These are phyloP conservation scores for Apotomis betuletana DNA, from an alignment of 2,888 invertebrate species.

Conservation along the genomic window DNA sequence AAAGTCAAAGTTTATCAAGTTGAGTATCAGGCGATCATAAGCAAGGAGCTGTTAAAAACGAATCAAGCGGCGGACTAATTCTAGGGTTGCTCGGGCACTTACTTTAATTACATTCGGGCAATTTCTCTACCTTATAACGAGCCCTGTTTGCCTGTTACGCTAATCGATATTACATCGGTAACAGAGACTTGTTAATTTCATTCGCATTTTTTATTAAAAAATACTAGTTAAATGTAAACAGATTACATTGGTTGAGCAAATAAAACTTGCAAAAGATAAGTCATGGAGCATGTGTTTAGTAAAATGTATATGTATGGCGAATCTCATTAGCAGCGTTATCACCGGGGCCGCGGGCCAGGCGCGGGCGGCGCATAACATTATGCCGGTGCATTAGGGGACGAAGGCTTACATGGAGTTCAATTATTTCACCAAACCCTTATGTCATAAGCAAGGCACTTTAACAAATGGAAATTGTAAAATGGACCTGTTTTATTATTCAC, in stretches of 20 bases:
- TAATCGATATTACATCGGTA: constrained; percentile 38
- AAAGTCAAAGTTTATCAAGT: constrained; percentile 14
- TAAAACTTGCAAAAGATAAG: constrained; percentile 1
- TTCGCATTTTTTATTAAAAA: too few relatives aligned
- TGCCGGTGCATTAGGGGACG: constrained; percentile 55
- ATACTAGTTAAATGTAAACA: too few relatives aligned
- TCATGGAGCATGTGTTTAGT: not conserved
- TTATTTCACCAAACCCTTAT: not conserved
- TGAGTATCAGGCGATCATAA: constrained; percentile 56
- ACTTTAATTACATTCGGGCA: constrained; percentile 52
- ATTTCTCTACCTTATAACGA: constrained; percentile 54
- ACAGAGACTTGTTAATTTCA: constrained; percentile 1
- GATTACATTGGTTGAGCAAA: not conserved
- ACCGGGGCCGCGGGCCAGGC: constrained; percentile 49
- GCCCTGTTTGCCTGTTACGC: constrained; percentile 49
- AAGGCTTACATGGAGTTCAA: constrained; percentile 41
- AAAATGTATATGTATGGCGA: constrained; percentile 33
- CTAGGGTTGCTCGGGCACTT: constrained; percentile 48
- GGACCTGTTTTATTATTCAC: too few relatives aligned
- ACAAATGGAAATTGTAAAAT: too few relatives aligned
- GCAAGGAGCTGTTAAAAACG: constrained; percentile 64
- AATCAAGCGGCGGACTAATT: constrained; percentile 55
- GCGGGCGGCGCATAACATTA: constrained; percentile 57
- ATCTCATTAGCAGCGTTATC: constrained; percentile 65
- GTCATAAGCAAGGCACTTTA: not conserved